Conservation (phyloP, 2,888 invertebrate species). For the Diarsia dahlii region DNA sequence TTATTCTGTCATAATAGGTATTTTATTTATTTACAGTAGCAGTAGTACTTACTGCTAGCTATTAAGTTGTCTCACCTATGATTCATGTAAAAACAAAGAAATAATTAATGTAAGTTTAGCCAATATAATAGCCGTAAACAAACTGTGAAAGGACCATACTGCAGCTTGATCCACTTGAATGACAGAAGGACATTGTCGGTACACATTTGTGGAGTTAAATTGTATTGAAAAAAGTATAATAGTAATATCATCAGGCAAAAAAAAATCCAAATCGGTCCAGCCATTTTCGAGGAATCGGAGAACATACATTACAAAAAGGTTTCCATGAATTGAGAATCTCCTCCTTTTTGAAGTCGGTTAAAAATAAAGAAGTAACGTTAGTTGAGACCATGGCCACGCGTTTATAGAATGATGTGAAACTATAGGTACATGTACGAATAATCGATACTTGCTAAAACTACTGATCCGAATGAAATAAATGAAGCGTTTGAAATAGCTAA, state of each 20-base stretch:
- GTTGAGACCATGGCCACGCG: neutral
- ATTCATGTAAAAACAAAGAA: neutral
- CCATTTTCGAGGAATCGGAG: too few relatives aligned
- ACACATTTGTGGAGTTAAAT: neutral
- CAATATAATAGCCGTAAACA: neutral
- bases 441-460: neutral
- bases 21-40: neutral
- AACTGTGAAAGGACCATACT: neutral
- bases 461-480: neutral
- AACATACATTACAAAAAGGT: too few relatives aligned
- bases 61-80: neutral
- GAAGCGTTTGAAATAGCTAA: neutral
- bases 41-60: neutral
- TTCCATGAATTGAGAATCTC: too few relatives aligned
- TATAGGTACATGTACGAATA: neutral
- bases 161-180: neutral
- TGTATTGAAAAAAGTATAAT: too few relatives aligned
- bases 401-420: neutral
- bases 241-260: too few relatives aligned
- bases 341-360: too few relatives aligned
- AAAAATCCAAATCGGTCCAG: too few relatives aligned
- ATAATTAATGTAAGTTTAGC: neutral
- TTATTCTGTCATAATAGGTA: neutral
- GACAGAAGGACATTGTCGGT: neutral
- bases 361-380: neutral